Evolutionary conservation across 1,140 invertebrate genomes (phyloP), one percentile per base, ranked within the genome.

Genomic region (Amphibalanus amphitrite): DNA sequence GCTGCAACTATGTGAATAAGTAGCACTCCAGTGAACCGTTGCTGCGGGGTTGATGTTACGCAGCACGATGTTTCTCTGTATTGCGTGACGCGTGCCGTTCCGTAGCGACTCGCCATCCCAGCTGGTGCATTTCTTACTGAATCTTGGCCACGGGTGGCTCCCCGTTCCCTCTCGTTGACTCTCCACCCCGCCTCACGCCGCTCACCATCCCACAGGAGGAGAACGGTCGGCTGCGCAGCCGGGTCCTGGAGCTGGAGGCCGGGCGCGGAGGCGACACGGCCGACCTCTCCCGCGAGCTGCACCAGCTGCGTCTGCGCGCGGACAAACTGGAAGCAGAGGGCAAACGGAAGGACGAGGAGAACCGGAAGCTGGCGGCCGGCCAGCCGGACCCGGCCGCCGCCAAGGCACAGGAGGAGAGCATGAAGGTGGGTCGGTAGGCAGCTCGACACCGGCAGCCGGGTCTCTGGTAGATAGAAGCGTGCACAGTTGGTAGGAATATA

Each of bases 221-320:
- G 80, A 96, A 96, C 82, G 87, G 89, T 70, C 85, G 91, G 73
- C 86, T 97, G 75, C 93, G 95, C 81, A 87, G 86, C 69, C 87
- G 86, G 77, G 86, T 89, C 73, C 81, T 86, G 15, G 89, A 90
- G 77, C 79, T 88, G 59, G 89, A 90, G 79, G 84, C 87, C 75
- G 85, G 87, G 70, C 86, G 77, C 71, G 75, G 76, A 59, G 77
- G 79, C 75, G 78, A 78, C 64, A 75, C 74, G 23, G 72, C 71
- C 6, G 75, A 79, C 71, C 72, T 78, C 28, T 71, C 74, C 13
- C 75, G 76, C 70, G 76, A 78, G 67, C 74, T 79, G 29, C 64
- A 71, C 10, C 70, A 59, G 40, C 26, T 67, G 28, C 70, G 70
- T 3, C 26, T 71, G 4, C 3, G 17, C 4, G 29, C 26, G 13